These are phyloP conservation scores for Paratilapia polleni DNA, from an alignment of 2,113 vertebrate species.

Conservation along the genomic window DNA sequence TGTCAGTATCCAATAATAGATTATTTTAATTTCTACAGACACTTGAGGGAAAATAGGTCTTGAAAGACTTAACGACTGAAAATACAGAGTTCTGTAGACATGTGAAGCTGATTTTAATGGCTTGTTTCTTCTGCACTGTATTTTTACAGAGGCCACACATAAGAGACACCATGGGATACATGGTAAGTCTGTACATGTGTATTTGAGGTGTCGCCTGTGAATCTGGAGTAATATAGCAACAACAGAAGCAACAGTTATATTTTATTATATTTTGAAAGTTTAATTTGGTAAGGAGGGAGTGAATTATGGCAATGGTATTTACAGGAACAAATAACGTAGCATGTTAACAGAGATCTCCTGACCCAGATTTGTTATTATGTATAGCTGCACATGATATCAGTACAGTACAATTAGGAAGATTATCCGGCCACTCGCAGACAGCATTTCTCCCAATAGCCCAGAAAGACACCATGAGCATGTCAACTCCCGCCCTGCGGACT, in stretches of 20 bases:
- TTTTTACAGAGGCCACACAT: neutral
- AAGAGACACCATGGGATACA: neutral
- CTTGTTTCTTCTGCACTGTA: neutral
- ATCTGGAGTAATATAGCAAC: neutral
- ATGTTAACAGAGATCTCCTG: neutral
- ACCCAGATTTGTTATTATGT: neutral
- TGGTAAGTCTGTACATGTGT: neutral
- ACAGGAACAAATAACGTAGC: neutral
- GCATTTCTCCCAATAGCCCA: conserved; percentile 13
- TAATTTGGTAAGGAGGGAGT: neutral
- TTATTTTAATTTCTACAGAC: conserved; percentile 54
- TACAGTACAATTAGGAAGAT: neutral
- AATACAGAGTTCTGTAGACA: conserved; percentile 14
- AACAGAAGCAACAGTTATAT: neutral
- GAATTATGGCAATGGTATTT: neutral
- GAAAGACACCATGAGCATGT: conserved; percentile 15
- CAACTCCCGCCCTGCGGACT: neutral
- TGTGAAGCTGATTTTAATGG: neutral
- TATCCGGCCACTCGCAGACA: neutral
- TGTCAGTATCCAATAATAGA: conserved; percentile 55
- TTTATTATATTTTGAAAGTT: neutral
- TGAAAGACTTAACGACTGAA: conserved; percentile 33
- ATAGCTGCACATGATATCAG: neutral
- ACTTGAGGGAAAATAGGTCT: conserved; percentile 33
- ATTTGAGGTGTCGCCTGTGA: neutral